A percentile compares a stretch with the other conserved stretches of the same genome.
Evolutionary conservation across 2,888 invertebrate genomes (phyloP).

Genomic region (Platycnemis pennipes): DNA sequence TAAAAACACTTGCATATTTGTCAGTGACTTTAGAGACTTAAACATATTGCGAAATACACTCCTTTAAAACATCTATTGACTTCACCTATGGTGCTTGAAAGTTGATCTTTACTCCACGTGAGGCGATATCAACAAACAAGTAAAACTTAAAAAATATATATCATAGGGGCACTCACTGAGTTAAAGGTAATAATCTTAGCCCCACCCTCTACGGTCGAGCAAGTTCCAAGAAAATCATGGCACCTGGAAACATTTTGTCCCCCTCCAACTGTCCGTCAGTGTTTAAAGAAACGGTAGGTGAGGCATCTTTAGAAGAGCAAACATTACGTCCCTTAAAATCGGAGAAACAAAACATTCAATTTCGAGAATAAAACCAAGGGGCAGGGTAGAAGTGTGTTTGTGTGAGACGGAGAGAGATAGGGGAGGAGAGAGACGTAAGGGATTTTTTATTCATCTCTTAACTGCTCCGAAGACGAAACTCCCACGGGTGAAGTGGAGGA

Average conservation of each 20-base stretch:
- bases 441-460: conserved; percentile 42
- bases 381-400: background rate
- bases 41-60: too few species aligned
- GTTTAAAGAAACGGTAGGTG: background rate
- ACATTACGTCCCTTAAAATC: background rate
- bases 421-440: background rate
- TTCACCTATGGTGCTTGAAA: too few species aligned
- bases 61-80: too few species aligned
- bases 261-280: too few species aligned
- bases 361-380: conserved; percentile 16
- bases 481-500: conserved; percentile 15
- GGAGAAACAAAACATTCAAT: conserved; percentile 24
- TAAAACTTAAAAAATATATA: too few species aligned
- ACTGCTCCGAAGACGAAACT: conserved; percentile 38
- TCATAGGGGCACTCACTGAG: too few species aligned
- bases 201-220: background rate
- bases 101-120: background rate
- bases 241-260: background rate
- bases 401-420: background rate
- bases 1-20: too few species aligned
- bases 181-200: too few species aligned
- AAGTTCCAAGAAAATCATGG: background rate
- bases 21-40: too few species aligned
- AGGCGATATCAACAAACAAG: background rate
- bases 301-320: background rate